A percentile compares a stretch with the other conserved stretches of the same genome.
These are phyloP conservation scores for Pollachius pollachius DNA, from an alignment of 2,113 vertebrate genomes.

Conservation along the genomic window DNA sequence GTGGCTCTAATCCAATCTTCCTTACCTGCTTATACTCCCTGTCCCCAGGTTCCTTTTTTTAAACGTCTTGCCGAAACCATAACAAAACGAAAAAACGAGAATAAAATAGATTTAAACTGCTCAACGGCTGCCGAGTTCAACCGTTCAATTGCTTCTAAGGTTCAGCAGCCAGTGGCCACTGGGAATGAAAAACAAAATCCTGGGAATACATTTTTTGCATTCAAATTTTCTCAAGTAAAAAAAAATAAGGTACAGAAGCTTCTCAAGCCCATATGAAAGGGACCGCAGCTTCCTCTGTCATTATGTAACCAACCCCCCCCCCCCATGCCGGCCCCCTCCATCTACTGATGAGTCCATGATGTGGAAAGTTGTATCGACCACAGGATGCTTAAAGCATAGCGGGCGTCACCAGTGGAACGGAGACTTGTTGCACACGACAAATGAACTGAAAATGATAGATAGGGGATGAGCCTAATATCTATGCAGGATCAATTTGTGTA, in stretches of 20 bases:
- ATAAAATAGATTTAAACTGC: no score
- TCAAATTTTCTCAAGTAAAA: background rate
- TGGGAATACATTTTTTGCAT: no score
- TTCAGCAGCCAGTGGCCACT: no score
- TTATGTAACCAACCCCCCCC: slow-evolving; percentile 37
- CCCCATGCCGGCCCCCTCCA: background rate
- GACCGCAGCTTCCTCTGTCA: slow-evolving; percentile 18
- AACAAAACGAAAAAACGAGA: no score
- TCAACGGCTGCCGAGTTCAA: no score
- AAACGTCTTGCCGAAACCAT: no score
- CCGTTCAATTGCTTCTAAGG: no score
- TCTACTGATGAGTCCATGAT: slow-evolving; percentile 45
- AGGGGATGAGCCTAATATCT: no score
- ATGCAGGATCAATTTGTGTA: no score
- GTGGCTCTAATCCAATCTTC: slow-evolving; percentile 3
- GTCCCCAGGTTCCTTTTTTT: background rate
- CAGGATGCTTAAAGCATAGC: slow-evolving; percentile 20
- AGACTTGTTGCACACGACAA: background rate
- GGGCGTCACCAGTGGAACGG: background rate
- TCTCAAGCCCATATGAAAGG: slow-evolving; percentile 15
- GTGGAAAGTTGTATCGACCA: slow-evolving; percentile 46
- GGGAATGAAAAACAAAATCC: no score
- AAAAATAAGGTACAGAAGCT: slow-evolving; percentile 10
- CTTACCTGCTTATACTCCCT: slow-evolving; percentile 1
- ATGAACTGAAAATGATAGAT: no score